Evolutionary conservation across 2,797 vertebrate genomes (phyloP).

Genomic region (Pristis pectinata): DNA sequence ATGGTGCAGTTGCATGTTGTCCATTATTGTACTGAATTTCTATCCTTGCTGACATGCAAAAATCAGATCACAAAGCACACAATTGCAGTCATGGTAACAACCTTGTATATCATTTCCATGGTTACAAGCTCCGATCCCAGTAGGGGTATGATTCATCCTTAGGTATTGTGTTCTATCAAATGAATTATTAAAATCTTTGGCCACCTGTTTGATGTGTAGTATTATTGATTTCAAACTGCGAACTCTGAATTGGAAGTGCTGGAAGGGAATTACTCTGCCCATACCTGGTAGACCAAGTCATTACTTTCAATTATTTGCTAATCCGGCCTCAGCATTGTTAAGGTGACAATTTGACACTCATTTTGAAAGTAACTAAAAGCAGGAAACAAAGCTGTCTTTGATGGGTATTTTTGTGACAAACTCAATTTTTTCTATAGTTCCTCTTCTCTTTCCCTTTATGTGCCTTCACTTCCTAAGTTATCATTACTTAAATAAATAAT

Average conservation of each 20-base stretch:
- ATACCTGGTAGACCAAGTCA: neutral
- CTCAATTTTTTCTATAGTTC: no score
- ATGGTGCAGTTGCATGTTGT: neutral
- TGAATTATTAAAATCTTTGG: conserved; percentile 3
- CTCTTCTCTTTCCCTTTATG: neutral
- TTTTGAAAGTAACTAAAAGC: neutral
- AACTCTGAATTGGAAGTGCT: neutral
- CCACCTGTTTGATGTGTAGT: neutral
- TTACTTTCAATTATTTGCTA: neutral
- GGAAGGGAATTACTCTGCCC: neutral
- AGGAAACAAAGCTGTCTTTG: neutral
- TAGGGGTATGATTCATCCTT: neutral
- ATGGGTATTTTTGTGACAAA: neutral
- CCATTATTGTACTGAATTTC: neutral
- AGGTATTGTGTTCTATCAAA: neutral
- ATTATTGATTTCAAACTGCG: neutral
- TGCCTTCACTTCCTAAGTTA: neutral
- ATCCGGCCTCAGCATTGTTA: neutral
- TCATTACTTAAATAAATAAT: neutral
- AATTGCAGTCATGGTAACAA: neutral
- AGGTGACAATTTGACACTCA: neutral
- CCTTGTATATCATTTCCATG: conserved; percentile 23
- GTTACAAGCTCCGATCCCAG: neutral
- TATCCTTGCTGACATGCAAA: neutral
- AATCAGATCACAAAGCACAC: neutral